Conservation (phyloP, 2,888 invertebrate genomes). For the Marronus borbonicus region DNA sequence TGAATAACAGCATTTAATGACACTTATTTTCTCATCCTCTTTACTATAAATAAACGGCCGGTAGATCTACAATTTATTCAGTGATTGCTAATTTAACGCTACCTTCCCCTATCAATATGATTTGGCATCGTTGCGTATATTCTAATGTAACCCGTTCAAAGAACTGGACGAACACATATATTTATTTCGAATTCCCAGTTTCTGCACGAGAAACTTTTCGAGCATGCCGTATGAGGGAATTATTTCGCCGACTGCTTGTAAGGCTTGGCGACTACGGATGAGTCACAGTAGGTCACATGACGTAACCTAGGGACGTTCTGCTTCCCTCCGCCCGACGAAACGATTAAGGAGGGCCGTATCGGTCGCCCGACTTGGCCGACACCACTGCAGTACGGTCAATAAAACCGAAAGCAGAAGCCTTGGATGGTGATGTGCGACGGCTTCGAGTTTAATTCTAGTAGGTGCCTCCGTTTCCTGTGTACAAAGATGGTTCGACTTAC, state of each 20-base stretch:
- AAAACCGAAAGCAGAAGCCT: constrained; percentile 29
- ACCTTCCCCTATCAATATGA: too few relatives aligned
- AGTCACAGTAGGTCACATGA: constrained; percentile 29
- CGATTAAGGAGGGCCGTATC: constrained; percentile 10
- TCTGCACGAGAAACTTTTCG: too few relatives aligned
- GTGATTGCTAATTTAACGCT: too few relatives aligned
- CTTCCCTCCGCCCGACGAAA: constrained; percentile 9
- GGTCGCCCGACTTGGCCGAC: constrained; percentile 14
- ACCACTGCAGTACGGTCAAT: constrained; percentile 42
- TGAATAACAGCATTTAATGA: too few relatives aligned
- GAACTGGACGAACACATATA: too few relatives aligned
- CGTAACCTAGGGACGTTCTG: constrained; percentile 46
- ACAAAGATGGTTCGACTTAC: constrained; percentile 7
- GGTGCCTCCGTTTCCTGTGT: neutral
- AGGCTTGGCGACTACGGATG: neutral
- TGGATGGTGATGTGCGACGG: neutral
- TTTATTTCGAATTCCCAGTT: too few relatives aligned
- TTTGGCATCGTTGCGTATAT: too few relatives aligned
- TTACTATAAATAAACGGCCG: too few relatives aligned
- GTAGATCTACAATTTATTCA: too few relatives aligned
- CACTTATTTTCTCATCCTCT: too few relatives aligned
- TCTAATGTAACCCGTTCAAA: too few relatives aligned
- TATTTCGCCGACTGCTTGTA: constrained; percentile 1
- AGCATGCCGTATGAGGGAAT: too few relatives aligned
- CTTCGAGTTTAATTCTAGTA: neutral